A percentile compares a stretch with the other conserved stretches of the same genome.
These are phyloP conservation scores for Scalopus aquaticus DNA, from an alignment of 2,113 vertebrate species.

Conservation along the genomic window DNA sequence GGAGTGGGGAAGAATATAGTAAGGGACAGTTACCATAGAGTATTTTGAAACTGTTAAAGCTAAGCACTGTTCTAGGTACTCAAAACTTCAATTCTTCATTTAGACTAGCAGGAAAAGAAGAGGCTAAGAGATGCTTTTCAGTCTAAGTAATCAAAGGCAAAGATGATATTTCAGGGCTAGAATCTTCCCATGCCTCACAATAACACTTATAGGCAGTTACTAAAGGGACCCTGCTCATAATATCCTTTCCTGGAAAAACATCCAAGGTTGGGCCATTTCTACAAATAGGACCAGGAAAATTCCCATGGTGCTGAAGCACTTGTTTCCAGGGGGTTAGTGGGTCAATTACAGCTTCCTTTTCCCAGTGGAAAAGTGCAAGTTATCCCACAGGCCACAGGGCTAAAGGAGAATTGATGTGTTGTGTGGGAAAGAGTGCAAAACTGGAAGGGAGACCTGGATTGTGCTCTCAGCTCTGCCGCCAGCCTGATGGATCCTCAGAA, in stretches of 20 bases:
- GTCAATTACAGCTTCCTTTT: slow-evolving; percentile 68
- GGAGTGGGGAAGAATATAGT: not conserved
- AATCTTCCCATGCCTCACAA: slow-evolving; percentile 63
- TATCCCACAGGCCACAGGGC: slow-evolving; percentile 65
- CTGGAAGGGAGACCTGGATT: not conserved
- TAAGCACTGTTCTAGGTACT: not conserved
- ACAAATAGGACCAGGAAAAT: slow-evolving; percentile 77
- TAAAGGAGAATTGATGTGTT: slow-evolving; percentile 2
- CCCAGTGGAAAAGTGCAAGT: slow-evolving; percentile 63
- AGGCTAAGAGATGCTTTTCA: slow-evolving; percentile 1
- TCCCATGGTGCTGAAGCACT: slow-evolving; percentile 71
- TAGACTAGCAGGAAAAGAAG: not conserved
- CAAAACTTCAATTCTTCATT: not conserved
- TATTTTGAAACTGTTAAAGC: not conserved
- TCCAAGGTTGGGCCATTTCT: slow-evolving; percentile 60
- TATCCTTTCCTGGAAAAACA: slow-evolving; percentile 71
- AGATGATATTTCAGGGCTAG: slow-evolving; percentile 44
- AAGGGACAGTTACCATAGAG: not conserved
- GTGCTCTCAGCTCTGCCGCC: not conserved
- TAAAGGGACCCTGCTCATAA: slow-evolving; percentile 55
- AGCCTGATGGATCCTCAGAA: slow-evolving; percentile 17
- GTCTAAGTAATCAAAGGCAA: slow-evolving; percentile 12
- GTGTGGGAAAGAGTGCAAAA: slow-evolving; percentile 64
- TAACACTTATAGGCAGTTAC: slow-evolving; percentile 55
- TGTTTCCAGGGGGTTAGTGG: slow-evolving; percentile 63